phyloP scores from a whole-genome alignment of 35 echinoderm and acorn worm genomes.

The Lytechinus pictus region DNA sequence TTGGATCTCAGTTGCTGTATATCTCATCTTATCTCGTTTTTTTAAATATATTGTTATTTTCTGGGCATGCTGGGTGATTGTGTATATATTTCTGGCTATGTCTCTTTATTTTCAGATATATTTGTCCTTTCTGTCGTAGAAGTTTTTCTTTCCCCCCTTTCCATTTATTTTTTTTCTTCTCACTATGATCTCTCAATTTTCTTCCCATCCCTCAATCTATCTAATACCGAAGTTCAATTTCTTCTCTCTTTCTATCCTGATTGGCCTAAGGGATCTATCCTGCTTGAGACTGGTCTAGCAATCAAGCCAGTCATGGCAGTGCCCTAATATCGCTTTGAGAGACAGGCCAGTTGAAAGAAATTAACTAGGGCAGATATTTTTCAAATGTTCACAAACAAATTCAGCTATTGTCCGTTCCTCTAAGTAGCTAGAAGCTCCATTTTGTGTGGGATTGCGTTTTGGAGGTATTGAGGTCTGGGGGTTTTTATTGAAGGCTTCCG shows the following conservation, averaged over 20 bases:
- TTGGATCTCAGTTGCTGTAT: neutral
- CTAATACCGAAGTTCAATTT: neutral
- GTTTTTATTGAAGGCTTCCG: constrained; percentile 30
- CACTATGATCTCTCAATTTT: neutral
- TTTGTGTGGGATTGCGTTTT: constrained; percentile 27
- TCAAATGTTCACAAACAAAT: constrained; percentile 59
- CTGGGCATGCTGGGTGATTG: no score
- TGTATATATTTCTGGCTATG: no score
- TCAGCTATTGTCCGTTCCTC: constrained; percentile 40
- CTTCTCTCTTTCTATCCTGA: neutral
- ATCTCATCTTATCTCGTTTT: neutral
- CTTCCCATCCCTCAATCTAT: neutral
- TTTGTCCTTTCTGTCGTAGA: no score
- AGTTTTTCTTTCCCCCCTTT: neutral
- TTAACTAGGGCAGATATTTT: constrained; percentile 58
- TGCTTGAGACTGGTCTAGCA: constrained; percentile 11
- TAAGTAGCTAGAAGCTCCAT: constrained; percentile 34
- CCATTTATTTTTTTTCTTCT: neutral
- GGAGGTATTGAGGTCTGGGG: neutral
- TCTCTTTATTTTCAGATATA: no score
- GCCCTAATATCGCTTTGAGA: constrained; percentile 45
- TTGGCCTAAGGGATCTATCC: neutral
- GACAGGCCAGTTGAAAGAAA: constrained; percentile 47
- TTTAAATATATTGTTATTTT: no score
- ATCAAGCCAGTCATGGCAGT: neutral